Base-by-base conservation (phyloP, 1,140 invertebrate species). In the Mamestra configurata region DNA sequence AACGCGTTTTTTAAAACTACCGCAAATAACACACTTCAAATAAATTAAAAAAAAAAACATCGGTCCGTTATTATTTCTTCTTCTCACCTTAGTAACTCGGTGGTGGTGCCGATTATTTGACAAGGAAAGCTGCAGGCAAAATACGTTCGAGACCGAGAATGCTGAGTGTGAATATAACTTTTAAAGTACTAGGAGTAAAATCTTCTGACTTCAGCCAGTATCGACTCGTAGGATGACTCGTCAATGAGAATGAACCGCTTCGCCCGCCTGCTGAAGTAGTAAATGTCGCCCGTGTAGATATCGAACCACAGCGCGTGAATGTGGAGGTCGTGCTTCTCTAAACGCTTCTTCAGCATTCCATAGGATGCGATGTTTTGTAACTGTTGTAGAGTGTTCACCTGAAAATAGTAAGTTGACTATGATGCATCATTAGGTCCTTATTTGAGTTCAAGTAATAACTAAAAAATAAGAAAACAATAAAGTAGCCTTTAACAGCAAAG, bases 291-390 rank as follows among this genome's bases (percentile, higher is more conserved):
- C 0, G 98, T 99, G 88, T 99, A 99, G 89, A 99, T 99, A 92
- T 99, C 99, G 92, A 99, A 99, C 99, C 99, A 99, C 4, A 99
- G 95, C 0, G 98, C 98, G 89, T 99, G 98, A 81, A 99, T 97
- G 87, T 98, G 98, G 6, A 99, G 95, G 89, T 98, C 96, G 85
- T 98, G 97, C 24, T 96, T 96, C 91, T 98, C 97, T 11, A 99
- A 92, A 1, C 98, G 96, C 81, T 97, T 97, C 86, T 98, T 97
- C 40, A 99, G 95, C 95, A 99, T 99, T 27, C 98, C 98, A 90
- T 99, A 99, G 24, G 98, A 99, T 0, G 98, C 98, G 71, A 99
- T 97, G 91, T 99, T 99, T 92, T 99, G 98, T 72, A 99, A 95
- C 93, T 99, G 99, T 91, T 99, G 98, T 15, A 99, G 94, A 6